A percentile compares a stretch with the other conserved stretches of the same genome.
Conservation (phyloP, 1,140 invertebrate species). For the Melipona quadrifasciata region DNA sequence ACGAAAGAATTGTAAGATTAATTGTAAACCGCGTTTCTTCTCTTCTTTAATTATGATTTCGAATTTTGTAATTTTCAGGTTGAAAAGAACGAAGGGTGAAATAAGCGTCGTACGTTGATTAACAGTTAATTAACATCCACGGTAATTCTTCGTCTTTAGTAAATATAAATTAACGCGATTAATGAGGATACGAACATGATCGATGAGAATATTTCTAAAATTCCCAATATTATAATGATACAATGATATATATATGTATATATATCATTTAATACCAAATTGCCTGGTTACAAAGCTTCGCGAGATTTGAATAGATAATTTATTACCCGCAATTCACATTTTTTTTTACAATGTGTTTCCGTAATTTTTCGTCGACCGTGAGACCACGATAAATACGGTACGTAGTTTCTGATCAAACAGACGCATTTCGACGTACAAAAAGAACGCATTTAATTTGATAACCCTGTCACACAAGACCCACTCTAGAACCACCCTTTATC, state of each 20-base stretch:
- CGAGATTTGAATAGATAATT: background rate
- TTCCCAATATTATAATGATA: too few relatives aligned
- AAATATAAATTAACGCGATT: too few relatives aligned
- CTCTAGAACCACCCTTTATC: background rate
- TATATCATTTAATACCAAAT: background rate
- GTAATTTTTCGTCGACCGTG: background rate
- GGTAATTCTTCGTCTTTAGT: too few relatives aligned
- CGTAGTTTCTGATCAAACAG: too few relatives aligned
- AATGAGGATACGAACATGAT: too few relatives aligned
- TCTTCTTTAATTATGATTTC: too few relatives aligned
- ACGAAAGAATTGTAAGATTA: background rate
- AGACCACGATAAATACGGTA: background rate
- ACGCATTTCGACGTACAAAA: background rate
- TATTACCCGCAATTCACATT: background rate
- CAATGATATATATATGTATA: background rate
- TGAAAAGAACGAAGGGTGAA: too few relatives aligned
- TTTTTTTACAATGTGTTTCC: background rate
- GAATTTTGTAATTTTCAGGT: too few relatives aligned
- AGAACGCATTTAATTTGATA: background rate
- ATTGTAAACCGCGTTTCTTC: too few relatives aligned
- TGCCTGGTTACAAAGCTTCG: background rate
- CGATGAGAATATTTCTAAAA: too few relatives aligned
- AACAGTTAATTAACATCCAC: too few relatives aligned
- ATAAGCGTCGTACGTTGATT: too few relatives aligned
- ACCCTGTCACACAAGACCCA: background rate